Base-by-base conservation (phyloP, 2,113 vertebrate species). In the Barnardius zonarius region DNA sequence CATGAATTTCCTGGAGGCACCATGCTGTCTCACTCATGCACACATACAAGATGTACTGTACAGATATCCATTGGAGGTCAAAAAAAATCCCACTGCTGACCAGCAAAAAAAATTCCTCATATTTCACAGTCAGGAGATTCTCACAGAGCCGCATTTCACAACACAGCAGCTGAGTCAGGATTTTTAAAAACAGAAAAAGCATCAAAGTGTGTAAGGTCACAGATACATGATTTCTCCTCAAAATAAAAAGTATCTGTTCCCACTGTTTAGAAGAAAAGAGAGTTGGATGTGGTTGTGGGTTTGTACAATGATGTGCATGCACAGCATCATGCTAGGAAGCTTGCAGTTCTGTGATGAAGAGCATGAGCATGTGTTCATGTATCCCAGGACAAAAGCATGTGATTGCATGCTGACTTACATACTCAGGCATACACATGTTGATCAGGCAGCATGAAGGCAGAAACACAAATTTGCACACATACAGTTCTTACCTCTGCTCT, bases 1-100 rank as follows among this genome's bases (percentile, higher is more conserved):
- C 95, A 96, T 95, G 95, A 23, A 81, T 90, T 96, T 96, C 96
- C 96, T 95, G 96, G 78, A 94, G 89, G 93, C 95, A 93, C 73
- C 84, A 72, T 81, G 88, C 86, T 92, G 72, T 72, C 74, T 96
- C 88, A 33, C 46, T 93, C 70, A 35, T 0, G 3, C 90, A 89
- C 51, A 74, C 62, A 95, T 61, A 92, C 69, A 94, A 90, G 70
- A 96, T 95, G 81, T 92, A 94, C 86, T 88, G 73, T 63, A 81
- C 57, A 92, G 77, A 95, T 90, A 88, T 69, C 83, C 86, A 88
- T 59, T 67, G 57, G 78, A 93, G 90, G 88, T 96, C 92, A 93
- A 63, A 93, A 37, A 37, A 96, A 92, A 89, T 93, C 86, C 87
- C 92, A 86, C 41, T 91, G 78, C 80, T 90, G 82, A 90, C 74